phyloP scores from a whole-genome alignment of 2,797 vertebrate genomes.

The Knipowitschia caucasica region DNA sequence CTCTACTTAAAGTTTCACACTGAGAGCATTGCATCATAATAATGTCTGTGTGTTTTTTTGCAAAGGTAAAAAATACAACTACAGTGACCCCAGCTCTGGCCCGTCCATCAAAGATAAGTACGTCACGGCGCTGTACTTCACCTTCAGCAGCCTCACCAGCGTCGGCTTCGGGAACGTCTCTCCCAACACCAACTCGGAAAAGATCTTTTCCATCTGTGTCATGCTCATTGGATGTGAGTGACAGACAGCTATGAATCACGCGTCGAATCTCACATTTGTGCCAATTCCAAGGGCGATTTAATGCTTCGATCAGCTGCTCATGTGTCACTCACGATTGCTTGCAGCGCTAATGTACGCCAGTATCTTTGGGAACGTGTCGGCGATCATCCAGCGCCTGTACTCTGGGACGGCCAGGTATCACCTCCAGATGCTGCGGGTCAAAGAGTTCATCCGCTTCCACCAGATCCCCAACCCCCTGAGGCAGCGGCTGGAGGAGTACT shows the following conservation, averaged over 20 bases:
- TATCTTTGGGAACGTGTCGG: constrained; percentile 98
- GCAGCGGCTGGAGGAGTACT: constrained; percentile 96
- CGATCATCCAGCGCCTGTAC: constrained; percentile 98
- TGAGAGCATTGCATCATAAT: too few relatives aligned
- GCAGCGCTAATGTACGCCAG: constrained; percentile 98
- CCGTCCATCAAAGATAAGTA: constrained; percentile 99
- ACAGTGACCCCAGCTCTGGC: constrained; percentile 91
- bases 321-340: constrained; percentile 37
- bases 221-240: constrained; percentile 99
- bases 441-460: constrained; percentile 98
- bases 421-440: constrained; percentile 97
- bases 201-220: constrained; percentile 99
- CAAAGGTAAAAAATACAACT: constrained; percentile 92
- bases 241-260: constrained; percentile 8
- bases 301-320: background rate
- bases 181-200: constrained; percentile 99
- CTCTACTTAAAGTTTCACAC: too few relatives aligned
- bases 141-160: constrained; percentile 99
- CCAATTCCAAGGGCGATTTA: background rate
- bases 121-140: constrained; percentile 98
- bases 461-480: constrained; percentile 97
- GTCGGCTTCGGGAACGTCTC: constrained; percentile 99
- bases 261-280: constrained; percentile 1
- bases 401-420: constrained; percentile 97
- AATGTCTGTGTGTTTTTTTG: too few relatives aligned